Evolutionary conservation across 2,888 invertebrate genomes (phyloP).

Genomic region (Acanthosepion pharaonis): DNA sequence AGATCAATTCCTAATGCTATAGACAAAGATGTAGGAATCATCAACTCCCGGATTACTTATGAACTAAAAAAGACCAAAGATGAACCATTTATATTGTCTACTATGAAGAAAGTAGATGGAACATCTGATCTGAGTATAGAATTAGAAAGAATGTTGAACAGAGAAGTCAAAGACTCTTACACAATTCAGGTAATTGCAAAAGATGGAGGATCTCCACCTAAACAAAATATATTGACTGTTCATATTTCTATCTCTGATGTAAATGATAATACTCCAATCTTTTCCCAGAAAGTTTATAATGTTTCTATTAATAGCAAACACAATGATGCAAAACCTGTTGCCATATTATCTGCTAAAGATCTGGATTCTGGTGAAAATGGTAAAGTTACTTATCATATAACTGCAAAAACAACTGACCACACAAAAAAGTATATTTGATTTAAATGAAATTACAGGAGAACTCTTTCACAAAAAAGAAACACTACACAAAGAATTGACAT

Average conservation of each 20-base stretch:
- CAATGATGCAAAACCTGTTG: background rate
- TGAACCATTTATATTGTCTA: background rate
- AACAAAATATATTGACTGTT: background rate
- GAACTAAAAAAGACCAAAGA: background rate
- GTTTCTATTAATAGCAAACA: background rate
- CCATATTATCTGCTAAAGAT: background rate
- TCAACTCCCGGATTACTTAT: background rate
- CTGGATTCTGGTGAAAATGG: background rate
- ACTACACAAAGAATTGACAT: background rate
- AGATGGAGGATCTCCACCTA: background rate
- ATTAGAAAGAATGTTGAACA: background rate
- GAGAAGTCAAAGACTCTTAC: background rate
- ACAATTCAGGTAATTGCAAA: slow-evolving; percentile 14
- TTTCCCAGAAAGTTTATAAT: background rate
- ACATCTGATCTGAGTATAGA: background rate
- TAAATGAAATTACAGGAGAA: background rate
- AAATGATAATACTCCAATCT: slow-evolving; percentile 7
- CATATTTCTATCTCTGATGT: background rate
- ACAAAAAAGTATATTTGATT: background rate
- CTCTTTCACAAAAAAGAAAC: background rate
- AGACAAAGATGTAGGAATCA: background rate
- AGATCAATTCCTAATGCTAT: background rate
- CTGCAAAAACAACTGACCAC: background rate
- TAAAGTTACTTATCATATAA: background rate
- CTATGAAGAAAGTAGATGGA: background rate